phyloP scores from a whole-genome alignment of 1,140 invertebrate species.

The Zaprionus capensis region DNA sequence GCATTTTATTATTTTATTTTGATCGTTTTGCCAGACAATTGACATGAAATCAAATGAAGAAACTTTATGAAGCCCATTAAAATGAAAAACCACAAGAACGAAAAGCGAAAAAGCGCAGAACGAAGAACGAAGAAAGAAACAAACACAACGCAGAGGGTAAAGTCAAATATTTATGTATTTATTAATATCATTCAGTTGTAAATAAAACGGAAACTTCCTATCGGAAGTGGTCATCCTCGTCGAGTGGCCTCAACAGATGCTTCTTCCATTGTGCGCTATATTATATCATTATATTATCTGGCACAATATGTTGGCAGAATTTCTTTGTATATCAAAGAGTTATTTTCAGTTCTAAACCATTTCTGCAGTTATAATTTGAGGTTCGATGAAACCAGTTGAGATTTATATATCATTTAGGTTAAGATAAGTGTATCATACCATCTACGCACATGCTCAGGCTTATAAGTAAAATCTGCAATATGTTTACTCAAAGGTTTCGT shows the following conservation, averaged over 20 bases:
- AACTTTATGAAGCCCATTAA: conserved; percentile 68
- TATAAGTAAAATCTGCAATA: neutral
- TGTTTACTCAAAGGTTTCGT: neutral
- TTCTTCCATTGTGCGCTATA: neutral
- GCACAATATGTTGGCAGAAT: neutral
- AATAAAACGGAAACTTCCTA: neutral
- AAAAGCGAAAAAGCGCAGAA: conserved; percentile 13
- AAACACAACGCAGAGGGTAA: neutral
- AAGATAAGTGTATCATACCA: neutral
- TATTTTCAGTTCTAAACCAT: no score
- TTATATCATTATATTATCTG: no score
- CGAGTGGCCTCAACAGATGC: neutral
- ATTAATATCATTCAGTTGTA: conserved; percentile 1
- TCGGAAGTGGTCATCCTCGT: neutral
- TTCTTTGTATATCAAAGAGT: no score
- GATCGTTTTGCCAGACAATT: conserved; percentile 63
- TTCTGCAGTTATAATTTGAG: no score
- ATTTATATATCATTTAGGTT: no score
- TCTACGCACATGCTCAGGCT: neutral
- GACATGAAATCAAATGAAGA: conserved; percentile 72
- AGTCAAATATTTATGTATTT: neutral
- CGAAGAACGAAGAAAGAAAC: neutral
- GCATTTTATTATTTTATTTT: conserved; percentile 78
- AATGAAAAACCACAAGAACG: conserved; percentile 24
- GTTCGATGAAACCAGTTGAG: no score